Percentiles rank a stretch among this genome's conserved stretches.
Conservation (phyloP, 2,113 vertebrate species). For the Cyphomyrus plagiostoma region DNA sequence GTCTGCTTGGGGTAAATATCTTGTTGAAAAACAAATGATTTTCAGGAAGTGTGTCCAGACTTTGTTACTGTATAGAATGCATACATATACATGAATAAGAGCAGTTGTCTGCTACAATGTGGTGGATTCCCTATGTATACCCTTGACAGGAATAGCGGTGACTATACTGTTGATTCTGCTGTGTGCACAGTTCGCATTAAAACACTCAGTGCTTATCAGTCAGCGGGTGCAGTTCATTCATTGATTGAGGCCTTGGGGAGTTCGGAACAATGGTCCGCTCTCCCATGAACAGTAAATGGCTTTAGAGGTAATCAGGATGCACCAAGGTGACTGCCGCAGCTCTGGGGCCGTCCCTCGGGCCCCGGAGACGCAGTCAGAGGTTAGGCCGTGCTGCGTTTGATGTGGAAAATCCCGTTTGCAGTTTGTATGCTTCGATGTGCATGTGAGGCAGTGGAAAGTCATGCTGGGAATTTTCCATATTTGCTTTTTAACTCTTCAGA, state of each 20-base stretch:
- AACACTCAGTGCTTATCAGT: constrained; percentile 31
- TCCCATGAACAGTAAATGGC: constrained; percentile 17
- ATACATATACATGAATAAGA: background rate
- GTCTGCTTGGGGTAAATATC: background rate
- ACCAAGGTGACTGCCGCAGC: background rate
- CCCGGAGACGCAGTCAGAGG: background rate
- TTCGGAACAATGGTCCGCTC: constrained; percentile 24
- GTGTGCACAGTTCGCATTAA: constrained; percentile 5
- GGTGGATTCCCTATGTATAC: background rate
- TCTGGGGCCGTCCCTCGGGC: background rate
- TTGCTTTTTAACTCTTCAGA: background rate
- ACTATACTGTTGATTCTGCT: constrained; percentile 16
- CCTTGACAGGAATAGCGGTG: background rate
- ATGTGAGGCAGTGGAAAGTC: background rate
- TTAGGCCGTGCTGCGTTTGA: background rate
- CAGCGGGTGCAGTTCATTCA: constrained; percentile 25
- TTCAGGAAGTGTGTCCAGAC: background rate
- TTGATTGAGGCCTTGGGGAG: constrained; percentile 30
- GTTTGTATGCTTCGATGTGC: background rate
- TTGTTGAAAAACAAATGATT: background rate
- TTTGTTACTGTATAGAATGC: background rate
- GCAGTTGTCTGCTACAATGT: background rate
- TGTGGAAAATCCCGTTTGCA: background rate
- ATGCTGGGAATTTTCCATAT: background rate
- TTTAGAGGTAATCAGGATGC: background rate